phyloP scores from a whole-genome alignment of 2,888 invertebrate species.

The Campoletis raptor region DNA sequence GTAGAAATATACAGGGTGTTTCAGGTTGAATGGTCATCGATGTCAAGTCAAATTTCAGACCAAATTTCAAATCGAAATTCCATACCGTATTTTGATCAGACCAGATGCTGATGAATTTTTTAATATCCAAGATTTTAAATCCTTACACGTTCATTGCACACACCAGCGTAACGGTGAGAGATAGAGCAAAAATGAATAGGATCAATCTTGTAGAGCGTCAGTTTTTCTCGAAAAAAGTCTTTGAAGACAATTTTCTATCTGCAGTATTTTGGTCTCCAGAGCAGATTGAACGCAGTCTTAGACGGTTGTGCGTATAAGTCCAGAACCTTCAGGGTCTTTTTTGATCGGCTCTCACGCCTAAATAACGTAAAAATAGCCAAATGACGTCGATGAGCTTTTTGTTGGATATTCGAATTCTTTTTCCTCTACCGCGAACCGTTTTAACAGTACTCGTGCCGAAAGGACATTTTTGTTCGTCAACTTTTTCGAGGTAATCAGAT shows the following conservation, averaged over 20 bases:
- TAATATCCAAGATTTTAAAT: neutral
- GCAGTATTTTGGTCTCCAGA: neutral
- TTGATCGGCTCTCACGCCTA: neutral
- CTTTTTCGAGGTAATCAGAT: neutral
- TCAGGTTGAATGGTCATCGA: neutral
- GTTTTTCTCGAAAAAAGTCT: neutral
- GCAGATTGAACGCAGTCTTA: neutral
- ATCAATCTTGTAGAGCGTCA: neutral
- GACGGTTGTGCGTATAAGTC: neutral
- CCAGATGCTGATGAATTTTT: neutral
- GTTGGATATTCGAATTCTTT: neutral
- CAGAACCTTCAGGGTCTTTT: neutral
- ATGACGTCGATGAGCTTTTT: neutral
- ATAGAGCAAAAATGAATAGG: neutral
- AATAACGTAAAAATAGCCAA: neutral
- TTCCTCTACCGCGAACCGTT: neutral
- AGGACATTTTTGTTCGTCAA: neutral
- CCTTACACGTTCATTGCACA: neutral
- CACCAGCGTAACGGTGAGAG: neutral
- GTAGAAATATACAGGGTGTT: conserved; percentile 1
- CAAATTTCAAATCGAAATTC: neutral
- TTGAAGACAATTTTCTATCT: neutral
- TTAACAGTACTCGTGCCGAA: neutral
- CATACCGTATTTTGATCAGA: neutral
- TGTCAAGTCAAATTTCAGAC: neutral